Evolutionary conservation across 2,888 invertebrate species (phyloP).

Genomic region (Acronicta psi): DNA sequence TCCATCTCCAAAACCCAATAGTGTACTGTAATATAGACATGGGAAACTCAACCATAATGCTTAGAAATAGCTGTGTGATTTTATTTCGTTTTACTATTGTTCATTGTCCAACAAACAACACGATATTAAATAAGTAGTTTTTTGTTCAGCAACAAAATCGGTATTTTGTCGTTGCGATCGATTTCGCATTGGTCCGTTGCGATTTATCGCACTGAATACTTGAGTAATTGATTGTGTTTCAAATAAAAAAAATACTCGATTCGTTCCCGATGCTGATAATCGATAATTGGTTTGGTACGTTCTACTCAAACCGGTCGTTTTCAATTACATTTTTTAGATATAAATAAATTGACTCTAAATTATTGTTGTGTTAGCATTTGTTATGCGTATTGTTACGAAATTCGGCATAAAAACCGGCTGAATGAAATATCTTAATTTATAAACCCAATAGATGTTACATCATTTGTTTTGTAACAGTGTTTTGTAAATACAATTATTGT

Average conservation of each 20-base stretch:
- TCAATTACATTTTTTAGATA: slow-evolving; percentile 58
- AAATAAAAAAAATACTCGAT: slow-evolving; percentile 62
- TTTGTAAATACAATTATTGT: no score
- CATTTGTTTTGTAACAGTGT: slow-evolving; percentile 1
- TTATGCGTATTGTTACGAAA: slow-evolving; percentile 53
- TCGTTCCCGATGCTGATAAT: slow-evolving; percentile 65
- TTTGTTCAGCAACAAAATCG: slow-evolving; percentile 66
- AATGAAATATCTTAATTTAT: slow-evolving; percentile 18
- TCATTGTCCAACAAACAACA: slow-evolving; percentile 50
- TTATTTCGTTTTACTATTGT: slow-evolving; percentile 60
- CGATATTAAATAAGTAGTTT: slow-evolving; percentile 68
- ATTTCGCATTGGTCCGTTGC: slow-evolving; percentile 60
- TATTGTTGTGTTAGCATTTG: slow-evolving; percentile 57
- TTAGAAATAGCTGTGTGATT: slow-evolving; percentile 45
- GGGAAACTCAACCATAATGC: slow-evolving; percentile 38
- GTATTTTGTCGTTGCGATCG: slow-evolving; percentile 68
- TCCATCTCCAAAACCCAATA: slow-evolving; percentile 52
- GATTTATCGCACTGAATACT: slow-evolving; percentile 67
- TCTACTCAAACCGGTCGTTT: slow-evolving; percentile 46
- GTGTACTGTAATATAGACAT: slow-evolving; percentile 3
- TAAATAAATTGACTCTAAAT: slow-evolving; percentile 61
- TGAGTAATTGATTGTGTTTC: slow-evolving; percentile 67
- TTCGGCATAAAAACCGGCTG: slow-evolving; percentile 13
- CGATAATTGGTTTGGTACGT: slow-evolving; percentile 64
- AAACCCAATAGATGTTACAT: slow-evolving; percentile 5